These are phyloP conservation scores for Macroteleia sp. DNA, from an alignment of 2,888 invertebrate genomes.

Conservation along the genomic window DNA sequence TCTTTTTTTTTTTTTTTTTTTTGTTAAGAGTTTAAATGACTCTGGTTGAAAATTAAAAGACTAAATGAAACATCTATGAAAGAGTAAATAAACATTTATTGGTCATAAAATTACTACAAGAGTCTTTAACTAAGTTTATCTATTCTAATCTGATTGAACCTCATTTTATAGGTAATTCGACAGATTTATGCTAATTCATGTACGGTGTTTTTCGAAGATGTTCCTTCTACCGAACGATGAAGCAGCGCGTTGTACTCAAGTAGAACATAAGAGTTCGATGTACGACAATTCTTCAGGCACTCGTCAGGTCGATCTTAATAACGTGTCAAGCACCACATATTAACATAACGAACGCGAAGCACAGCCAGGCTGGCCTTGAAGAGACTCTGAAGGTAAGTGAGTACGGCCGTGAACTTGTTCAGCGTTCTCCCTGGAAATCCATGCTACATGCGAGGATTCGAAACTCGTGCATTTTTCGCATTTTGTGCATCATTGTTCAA, in stretches of 20 bases:
- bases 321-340: slow-evolving; percentile 61
- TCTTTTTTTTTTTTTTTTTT: too few relatives aligned
- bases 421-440: slow-evolving; percentile 60
- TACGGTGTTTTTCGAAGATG: not conserved
- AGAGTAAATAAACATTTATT: too few relatives aligned
- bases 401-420: slow-evolving; percentile 79
- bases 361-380: slow-evolving; percentile 68
- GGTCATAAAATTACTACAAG: not conserved
- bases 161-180: slow-evolving; percentile 27
- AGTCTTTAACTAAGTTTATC: slow-evolving; percentile 1
- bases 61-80: not conserved
- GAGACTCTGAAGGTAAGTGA: slow-evolving; percentile 65
- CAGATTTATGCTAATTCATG: slow-evolving; percentile 39
- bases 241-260: slow-evolving; percentile 2
- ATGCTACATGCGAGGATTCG: slow-evolving; percentile 35
- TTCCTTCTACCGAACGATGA: not conserved
- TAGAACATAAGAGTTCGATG: slow-evolving; percentile 39
- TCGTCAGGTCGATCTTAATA: slow-evolving; percentile 64
- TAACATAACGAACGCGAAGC: slow-evolving; percentile 67
- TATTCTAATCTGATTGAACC: slow-evolving; percentile 5
- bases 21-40: too few relatives aligned
- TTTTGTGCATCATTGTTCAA: slow-evolving; percentile 24
- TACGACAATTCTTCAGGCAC: slow-evolving; percentile 61
- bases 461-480: slow-evolving; percentile 41
- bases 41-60: too few relatives aligned